Percentiles rank a stretch among this genome's conserved stretches.
Conservation (phyloP, 2,113 vertebrate species). For the Clinocottus analis region DNA sequence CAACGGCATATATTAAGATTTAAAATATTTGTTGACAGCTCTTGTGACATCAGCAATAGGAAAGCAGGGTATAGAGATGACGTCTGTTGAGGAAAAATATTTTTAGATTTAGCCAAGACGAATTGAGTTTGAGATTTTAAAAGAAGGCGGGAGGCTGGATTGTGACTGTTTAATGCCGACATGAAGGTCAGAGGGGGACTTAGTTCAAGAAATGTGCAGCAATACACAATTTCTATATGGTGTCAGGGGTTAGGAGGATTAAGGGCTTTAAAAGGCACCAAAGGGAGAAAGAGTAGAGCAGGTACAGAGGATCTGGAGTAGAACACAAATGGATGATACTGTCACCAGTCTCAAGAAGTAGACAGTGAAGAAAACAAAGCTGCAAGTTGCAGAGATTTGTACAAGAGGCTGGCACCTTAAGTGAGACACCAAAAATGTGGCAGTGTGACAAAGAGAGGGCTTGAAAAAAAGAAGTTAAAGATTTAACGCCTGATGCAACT, state of each 20-base stretch:
- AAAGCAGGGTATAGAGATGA: neutral
- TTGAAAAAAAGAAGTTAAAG: slow-evolving; percentile 42
- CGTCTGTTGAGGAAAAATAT: neutral
- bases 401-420: slow-evolving; percentile 46
- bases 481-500: slow-evolving; percentile 34
- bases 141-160: neutral
- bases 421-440: slow-evolving; percentile 47
- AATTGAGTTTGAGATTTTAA: slow-evolving; percentile 1
- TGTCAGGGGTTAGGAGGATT: slow-evolving; percentile 59
- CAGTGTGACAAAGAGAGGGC: slow-evolving; percentile 30
- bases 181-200: slow-evolving; percentile 11
- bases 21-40: neutral
- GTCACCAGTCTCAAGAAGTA: slow-evolving; percentile 44
- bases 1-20: neutral
- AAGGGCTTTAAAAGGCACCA: slow-evolving; percentile 57
- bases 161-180: slow-evolving; percentile 21
- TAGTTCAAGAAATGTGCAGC: slow-evolving; percentile 43
- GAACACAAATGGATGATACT: slow-evolving; percentile 56
- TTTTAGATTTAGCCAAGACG: neutral
- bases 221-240: slow-evolving; percentile 54
- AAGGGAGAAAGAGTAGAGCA: slow-evolving; percentile 29
- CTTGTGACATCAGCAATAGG: neutral
- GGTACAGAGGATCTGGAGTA: slow-evolving; percentile 39
- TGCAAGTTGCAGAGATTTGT: slow-evolving; percentile 43
- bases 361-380: slow-evolving; percentile 39